phyloP scores from a whole-genome alignment of 2,888 invertebrate species.

The Diadromus collaris region DNA sequence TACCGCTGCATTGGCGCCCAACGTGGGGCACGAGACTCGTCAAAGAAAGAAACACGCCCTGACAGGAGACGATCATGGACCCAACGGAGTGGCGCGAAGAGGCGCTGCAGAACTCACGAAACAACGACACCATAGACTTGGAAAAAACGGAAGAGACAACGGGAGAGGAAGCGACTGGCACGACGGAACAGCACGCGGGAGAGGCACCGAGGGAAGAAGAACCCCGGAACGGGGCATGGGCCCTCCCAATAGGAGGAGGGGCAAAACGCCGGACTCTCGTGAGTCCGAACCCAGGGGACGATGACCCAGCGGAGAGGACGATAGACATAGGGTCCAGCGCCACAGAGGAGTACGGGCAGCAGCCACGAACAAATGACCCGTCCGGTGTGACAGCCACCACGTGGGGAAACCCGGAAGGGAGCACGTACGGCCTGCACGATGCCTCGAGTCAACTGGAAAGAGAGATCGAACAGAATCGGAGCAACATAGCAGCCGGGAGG shows the following conservation, averaged over 20 bases:
- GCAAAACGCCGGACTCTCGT: not conserved
- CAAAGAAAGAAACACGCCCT: not conserved
- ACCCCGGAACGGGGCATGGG: too few species aligned
- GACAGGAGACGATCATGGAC: too few species aligned
- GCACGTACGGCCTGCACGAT: not conserved
- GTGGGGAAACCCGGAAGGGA: not conserved
- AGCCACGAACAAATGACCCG: not conserved
- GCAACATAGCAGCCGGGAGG: not conserved
- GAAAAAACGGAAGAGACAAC: not conserved
- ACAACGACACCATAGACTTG: too few species aligned
- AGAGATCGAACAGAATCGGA: not conserved
- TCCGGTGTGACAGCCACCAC: not conserved
- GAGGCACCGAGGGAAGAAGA: not conserved
- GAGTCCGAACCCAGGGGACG: not conserved
- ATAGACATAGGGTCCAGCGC: too few species aligned
- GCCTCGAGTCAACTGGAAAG: not conserved
- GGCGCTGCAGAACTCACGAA: too few species aligned
- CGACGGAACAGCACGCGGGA: not conserved
- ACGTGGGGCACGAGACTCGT: not conserved
- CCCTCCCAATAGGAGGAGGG: too few species aligned
- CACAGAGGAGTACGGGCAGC: too few species aligned
- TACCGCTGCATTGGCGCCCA: slow-evolving; percentile 14
- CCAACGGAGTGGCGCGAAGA: not conserved
- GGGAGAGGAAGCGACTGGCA: not conserved
- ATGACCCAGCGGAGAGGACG: not conserved